phyloP scores from a whole-genome alignment of 2,797 vertebrate genomes.

The Steatocranus sp. region DNA sequence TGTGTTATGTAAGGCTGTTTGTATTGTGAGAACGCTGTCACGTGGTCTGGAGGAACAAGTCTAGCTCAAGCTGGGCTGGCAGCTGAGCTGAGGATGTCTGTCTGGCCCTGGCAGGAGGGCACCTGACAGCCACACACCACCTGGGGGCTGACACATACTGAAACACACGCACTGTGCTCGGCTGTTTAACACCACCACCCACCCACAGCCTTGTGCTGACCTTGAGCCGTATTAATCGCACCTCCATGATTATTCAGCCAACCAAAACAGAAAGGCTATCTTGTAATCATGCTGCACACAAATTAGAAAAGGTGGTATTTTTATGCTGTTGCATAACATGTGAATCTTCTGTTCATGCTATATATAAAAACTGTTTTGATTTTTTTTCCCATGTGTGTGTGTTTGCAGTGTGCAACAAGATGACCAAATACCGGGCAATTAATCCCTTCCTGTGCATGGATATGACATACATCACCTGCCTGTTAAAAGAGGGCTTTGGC shows the following conservation, averaged over 20 bases:
- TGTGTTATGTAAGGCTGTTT: constrained; percentile 55
- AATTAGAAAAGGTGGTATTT: constrained; percentile 25
- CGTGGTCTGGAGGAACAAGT: constrained; percentile 50
- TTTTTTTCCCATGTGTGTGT: neutral
- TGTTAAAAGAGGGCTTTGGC: constrained; percentile 96
- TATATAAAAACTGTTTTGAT: neutral
- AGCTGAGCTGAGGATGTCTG: constrained; percentile 51
- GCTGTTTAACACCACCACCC: constrained; percentile 39
- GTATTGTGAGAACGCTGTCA: constrained; percentile 64
- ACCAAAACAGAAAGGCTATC: constrained; percentile 53
- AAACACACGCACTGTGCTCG: constrained; percentile 26
- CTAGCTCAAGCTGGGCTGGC: constrained; percentile 54
- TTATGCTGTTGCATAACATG: neutral
- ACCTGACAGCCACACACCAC: constrained; percentile 73
- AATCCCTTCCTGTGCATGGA: constrained; percentile 99
- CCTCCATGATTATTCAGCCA: constrained; percentile 45
- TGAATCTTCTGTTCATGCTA: constrained; percentile 5
- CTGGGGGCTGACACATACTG: constrained; percentile 53
- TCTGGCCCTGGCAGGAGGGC: constrained; percentile 55
- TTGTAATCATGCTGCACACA: constrained; percentile 48
- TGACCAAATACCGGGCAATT: constrained; percentile 87
- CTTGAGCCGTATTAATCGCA: constrained; percentile 49
- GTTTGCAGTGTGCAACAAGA: constrained; percentile 89
- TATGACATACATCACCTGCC: constrained; percentile 93
- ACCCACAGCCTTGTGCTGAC: constrained; percentile 60